These are phyloP conservation scores for Picus viridis DNA, from an alignment of 2,797 vertebrate genomes.

Conservation along the genomic window DNA sequence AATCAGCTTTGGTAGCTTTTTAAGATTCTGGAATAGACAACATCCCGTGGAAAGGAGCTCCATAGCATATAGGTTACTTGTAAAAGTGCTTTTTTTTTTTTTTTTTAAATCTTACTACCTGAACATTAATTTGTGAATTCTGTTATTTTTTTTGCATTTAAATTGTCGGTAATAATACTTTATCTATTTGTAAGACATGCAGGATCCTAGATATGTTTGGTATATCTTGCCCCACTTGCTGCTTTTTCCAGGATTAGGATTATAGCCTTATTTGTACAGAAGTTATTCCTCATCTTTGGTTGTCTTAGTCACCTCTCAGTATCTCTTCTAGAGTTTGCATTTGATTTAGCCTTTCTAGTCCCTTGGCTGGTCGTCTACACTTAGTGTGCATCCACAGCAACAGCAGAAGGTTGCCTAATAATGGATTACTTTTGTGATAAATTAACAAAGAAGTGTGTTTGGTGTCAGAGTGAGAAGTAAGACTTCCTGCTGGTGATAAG, in stretches of 20 bases:
- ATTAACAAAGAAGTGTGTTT: neutral
- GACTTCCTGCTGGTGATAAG: neutral
- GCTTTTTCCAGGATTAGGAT: neutral
- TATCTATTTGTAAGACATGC: neutral
- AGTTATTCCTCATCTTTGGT: neutral
- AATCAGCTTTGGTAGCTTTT: neutral
- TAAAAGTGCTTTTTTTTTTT: neutral
- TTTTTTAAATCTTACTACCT: neutral
- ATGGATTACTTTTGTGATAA: neutral
- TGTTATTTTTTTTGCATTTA: neutral
- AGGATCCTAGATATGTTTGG: neutral
- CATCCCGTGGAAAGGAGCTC: neutral
- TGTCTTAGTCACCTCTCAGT: neutral
- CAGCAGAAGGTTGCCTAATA: neutral
- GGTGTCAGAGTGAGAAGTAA: neutral
- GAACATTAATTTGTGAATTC: neutral
- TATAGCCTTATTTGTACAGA: neutral
- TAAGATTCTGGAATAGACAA: neutral
- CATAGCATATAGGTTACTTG: neutral
- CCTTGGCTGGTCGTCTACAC: neutral
- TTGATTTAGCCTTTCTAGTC: neutral
- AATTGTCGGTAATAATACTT: neutral
- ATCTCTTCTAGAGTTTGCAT: neutral
- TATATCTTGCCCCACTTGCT: neutral
- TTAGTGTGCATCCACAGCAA: neutral